These are phyloP conservation scores for Dryomyza anilis DNA, from an alignment of 2,888 invertebrate species.

Conservation along the genomic window DNA sequence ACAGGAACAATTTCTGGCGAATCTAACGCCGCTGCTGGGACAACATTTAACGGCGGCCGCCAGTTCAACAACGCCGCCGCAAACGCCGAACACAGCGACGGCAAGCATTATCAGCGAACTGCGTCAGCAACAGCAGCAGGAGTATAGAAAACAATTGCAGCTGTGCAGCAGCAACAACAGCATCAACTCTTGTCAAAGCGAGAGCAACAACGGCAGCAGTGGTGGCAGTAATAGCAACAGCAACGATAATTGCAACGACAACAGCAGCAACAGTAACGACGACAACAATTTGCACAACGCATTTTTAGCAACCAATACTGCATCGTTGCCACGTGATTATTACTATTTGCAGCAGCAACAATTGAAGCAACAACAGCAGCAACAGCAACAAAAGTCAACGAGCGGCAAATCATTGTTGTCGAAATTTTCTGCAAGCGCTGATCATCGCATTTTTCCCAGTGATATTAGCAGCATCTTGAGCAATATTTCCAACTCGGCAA, in stretches of 20 bases:
- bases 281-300: neutral
- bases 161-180: constrained; percentile 25
- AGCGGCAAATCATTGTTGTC: constrained; percentile 52
- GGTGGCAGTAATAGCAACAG: constrained; percentile 26
- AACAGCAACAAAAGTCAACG: constrained; percentile 54
- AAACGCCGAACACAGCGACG: constrained; percentile 45
- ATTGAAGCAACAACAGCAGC: constrained; percentile 56
- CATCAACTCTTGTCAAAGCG: constrained; percentile 24
- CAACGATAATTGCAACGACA: neutral
- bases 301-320: constrained; percentile 26
- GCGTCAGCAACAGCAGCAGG: constrained; percentile 38
- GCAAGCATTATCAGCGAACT: constrained; percentile 54
- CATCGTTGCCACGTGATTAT: constrained; percentile 57
- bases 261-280: neutral
- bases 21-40: constrained; percentile 51
- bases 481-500: too few species aligned
- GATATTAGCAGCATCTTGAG: constrained; percentile 42
- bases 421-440: constrained; percentile 53
- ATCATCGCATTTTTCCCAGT: constrained; percentile 58
- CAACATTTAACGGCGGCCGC: constrained; percentile 50
- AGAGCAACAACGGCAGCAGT: constrained; percentile 38
- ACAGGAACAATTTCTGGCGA: constrained; percentile 55
- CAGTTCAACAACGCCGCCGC: constrained; percentile 45
- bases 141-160: constrained; percentile 22
- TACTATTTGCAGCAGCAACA: constrained; percentile 58